These are phyloP conservation scores for Andinoacara biseriatus DNA, from an alignment of 2,113 vertebrate species.

Conservation along the genomic window DNA sequence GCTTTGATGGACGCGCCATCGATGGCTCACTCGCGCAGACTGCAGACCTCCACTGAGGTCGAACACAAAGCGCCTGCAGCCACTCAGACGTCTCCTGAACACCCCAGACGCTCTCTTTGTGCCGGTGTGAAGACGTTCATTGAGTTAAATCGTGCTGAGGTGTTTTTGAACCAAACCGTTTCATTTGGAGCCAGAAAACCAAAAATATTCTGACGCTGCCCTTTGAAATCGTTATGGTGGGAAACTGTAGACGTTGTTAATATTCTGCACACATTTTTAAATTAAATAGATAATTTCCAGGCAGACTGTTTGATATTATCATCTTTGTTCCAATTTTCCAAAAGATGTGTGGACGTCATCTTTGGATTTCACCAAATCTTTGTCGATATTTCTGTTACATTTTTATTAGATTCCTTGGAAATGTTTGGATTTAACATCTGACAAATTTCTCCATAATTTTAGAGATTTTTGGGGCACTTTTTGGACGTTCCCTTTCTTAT, in stretches of 20 bases:
- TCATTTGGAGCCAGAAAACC: not conserved
- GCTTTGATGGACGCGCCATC: not conserved
- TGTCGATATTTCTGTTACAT: too few species aligned
- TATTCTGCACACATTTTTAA: too few species aligned
- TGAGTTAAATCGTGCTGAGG: not conserved
- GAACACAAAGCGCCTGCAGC: not conserved
- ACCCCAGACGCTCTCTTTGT: not conserved
- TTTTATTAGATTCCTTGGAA: too few species aligned
- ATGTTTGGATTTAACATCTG: accelerated
- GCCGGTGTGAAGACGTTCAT: not conserved
- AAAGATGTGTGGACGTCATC: too few species aligned
- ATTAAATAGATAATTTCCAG: too few species aligned
- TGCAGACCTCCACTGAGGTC: accelerated
- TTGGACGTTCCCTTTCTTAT: not conserved
- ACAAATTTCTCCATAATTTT: accelerated
- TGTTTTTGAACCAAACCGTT: too few species aligned
- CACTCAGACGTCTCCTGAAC: not conserved
- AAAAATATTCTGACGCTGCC: too few species aligned
- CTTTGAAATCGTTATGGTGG: too few species aligned
- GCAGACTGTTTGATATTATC: too few species aligned
- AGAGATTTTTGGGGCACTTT: not conserved
- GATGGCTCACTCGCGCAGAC: not conserved
- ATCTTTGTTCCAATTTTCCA: too few species aligned
- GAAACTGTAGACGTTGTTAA: too few species aligned
- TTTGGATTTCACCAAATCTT: too few species aligned